Evolutionary conservation across 2,113 vertebrate genomes (phyloP).

Genomic region (Ailuropoda melanoleuca): DNA sequence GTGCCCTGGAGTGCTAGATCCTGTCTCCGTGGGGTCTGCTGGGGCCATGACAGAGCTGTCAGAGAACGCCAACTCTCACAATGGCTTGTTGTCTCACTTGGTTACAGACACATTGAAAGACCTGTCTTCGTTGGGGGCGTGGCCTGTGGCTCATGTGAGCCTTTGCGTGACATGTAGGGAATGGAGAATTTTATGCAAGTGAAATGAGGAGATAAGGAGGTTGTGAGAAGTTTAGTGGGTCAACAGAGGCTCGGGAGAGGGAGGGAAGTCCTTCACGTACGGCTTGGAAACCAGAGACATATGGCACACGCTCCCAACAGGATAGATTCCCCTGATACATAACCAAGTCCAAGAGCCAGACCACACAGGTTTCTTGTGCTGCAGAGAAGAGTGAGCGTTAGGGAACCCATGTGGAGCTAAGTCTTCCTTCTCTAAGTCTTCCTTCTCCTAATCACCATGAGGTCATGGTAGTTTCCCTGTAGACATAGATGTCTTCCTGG

Average conservation of each 20-base stretch:
- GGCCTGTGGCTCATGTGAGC: rapidly evolving
- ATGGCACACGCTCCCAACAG: rapidly evolving
- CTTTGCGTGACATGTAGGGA: rapidly evolving
- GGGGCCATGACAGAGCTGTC: too few relatives aligned
- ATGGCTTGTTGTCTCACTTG: rapidly evolving
- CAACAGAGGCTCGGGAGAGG: rapidly evolving
- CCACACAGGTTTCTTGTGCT: rapidly evolving
- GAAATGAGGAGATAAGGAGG: rapidly evolving
- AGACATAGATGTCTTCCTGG: not conserved
- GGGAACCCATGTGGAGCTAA: rapidly evolving
- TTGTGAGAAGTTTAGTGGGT: not conserved
- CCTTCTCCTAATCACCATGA: not conserved
- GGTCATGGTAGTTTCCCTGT: rapidly evolving
- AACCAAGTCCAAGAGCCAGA: not conserved
- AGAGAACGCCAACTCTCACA: not conserved
- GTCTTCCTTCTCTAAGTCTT: too few relatives aligned
- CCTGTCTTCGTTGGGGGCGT: rapidly evolving
- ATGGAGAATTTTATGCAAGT: rapidly evolving
- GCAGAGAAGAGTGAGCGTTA: not conserved
- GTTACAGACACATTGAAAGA: rapidly evolving
- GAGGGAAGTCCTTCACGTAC: rapidly evolving
- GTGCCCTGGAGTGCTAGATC: rapidly evolving
- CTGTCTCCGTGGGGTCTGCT: rapidly evolving
- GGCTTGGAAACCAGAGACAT: not conserved
- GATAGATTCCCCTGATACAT: rapidly evolving